Conservation (phyloP, 2,113 vertebrate species). For the Micronycteris hirsuta region DNA sequence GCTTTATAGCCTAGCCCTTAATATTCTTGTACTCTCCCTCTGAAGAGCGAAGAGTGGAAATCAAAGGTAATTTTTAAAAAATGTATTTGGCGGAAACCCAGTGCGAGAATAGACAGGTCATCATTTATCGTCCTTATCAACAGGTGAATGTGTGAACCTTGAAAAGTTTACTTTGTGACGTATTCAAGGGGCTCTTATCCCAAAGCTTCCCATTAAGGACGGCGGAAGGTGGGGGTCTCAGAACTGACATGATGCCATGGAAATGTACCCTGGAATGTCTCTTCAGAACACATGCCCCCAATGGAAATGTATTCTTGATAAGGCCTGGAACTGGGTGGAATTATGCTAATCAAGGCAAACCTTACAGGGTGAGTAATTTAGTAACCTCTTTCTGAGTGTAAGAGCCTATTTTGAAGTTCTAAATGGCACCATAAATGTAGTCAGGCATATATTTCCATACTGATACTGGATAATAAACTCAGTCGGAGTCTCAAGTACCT, state of each 20-base stretch:
- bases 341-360: constrained; percentile 68
- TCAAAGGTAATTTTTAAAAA: background rate
- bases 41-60: background rate
- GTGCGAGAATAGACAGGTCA: too few species aligned
- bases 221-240: background rate
- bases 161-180: background rate
- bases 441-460: constrained; percentile 82
- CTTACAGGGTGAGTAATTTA: constrained; percentile 70
- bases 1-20: background rate
- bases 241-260: background rate
- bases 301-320: constrained; percentile 50
- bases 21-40: background rate
- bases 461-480: constrained; percentile 82
- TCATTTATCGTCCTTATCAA: background rate
- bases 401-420: constrained; percentile 77
- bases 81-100: background rate
- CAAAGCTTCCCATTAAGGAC: background rate
- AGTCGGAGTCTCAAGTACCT: constrained; percentile 79
- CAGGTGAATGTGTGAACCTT: background rate
- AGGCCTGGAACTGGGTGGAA: constrained; percentile 48
- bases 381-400: constrained; percentile 71
- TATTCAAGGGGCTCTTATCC: background rate
- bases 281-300: constrained; percentile 20
- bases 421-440: constrained; percentile 80
- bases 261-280: constrained; percentile 12